Evolutionary conservation across 2,113 vertebrate species (phyloP).

Genomic region (Dasyornis broadbenti): DNA sequence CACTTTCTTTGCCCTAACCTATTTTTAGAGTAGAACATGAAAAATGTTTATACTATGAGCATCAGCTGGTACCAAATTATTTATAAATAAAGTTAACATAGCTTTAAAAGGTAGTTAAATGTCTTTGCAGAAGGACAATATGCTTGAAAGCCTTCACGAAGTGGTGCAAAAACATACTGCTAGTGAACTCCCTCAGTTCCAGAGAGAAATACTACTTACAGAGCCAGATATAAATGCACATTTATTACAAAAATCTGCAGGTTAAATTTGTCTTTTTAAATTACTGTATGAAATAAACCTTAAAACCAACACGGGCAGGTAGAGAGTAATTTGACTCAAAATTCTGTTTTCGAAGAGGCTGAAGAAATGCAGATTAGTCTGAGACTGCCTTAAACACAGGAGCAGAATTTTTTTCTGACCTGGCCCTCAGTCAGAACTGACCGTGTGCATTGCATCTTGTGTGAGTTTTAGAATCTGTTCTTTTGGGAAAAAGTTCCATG

Average conservation of each 20-base stretch:
- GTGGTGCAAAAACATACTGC: background rate
- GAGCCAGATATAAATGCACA: background rate
- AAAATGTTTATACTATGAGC: background rate
- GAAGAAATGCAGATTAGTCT: background rate
- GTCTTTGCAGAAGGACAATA: background rate
- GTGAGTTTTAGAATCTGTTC: background rate
- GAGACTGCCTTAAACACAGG: background rate
- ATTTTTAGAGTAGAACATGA: background rate
- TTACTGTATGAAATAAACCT: background rate
- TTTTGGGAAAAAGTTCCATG: background rate
- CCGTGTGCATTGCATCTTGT: background rate
- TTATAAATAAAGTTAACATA: background rate
- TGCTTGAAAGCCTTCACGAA: background rate
- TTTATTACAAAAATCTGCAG: background rate
- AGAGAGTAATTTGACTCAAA: background rate
- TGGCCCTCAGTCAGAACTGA: background rate
- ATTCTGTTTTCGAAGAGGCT: background rate
- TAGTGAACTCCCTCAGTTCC: background rate
- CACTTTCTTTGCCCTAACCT: background rate
- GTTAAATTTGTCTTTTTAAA: background rate
- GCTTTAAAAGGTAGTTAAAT: slow-evolving; percentile 1
- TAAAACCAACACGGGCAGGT: background rate
- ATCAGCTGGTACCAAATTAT: slow-evolving; percentile 19
- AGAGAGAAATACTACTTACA: background rate
- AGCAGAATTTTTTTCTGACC: background rate